Conservation (phyloP, 2,113 vertebrate genomes). For the Isurus oxyrinchus region DNA sequence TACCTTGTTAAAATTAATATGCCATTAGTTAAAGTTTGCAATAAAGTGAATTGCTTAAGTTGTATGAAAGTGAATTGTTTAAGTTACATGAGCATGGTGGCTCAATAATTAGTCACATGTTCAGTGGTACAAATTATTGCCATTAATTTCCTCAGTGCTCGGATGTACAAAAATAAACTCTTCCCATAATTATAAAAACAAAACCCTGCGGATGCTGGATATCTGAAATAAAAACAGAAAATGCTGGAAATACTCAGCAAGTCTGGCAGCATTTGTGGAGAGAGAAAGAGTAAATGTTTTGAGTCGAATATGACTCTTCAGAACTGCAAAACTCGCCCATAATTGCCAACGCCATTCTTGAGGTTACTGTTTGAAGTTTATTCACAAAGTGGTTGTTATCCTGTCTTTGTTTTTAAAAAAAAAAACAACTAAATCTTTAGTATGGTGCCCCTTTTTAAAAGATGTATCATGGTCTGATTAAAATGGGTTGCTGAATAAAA, state of each 20-base stretch:
- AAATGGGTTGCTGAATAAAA: constrained; percentile 12
- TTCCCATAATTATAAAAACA: not conserved
- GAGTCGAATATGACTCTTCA: not conserved
- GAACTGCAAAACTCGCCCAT: not conserved
- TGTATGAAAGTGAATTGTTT: constrained; percentile 29
- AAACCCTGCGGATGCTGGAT: not conserved
- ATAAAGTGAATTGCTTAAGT: constrained; percentile 37
- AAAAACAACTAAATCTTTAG: not conserved
- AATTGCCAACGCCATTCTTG: not conserved
- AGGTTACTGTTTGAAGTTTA: not conserved
- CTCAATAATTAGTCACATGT: not conserved
- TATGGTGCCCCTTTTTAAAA: not conserved
- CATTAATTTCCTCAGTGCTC: not conserved
- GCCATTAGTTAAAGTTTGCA: constrained; percentile 36
- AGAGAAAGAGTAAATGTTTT: not conserved
- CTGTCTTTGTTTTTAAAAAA: not conserved
- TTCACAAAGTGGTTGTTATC: not conserved
- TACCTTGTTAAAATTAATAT: constrained; percentile 36
- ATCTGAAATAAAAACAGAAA: not conserved
- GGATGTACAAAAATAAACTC: not conserved
- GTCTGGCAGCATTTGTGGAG: not conserved
- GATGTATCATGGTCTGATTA: not conserved
- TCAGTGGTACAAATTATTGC: not conserved
- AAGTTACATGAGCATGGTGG: constrained; percentile 3
- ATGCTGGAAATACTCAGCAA: not conserved